Conservation (phyloP, 2,113 vertebrate species). For the Rhinolophus sinicus region DNA sequence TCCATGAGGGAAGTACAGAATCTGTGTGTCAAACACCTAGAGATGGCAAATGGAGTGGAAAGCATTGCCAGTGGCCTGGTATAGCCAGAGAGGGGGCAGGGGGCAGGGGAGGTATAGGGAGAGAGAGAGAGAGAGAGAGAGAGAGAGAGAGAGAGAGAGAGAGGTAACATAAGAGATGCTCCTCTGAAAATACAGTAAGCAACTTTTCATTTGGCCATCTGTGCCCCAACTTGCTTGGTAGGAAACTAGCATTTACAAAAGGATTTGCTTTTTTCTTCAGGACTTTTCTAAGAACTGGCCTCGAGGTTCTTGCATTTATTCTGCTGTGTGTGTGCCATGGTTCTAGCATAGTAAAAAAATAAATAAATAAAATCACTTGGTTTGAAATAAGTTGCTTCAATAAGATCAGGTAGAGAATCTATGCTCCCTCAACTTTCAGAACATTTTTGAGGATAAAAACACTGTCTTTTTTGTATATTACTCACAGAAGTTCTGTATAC, state of each 20-base stretch:
- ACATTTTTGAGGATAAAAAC: neutral
- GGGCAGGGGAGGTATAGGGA: too few species aligned
- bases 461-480: neutral
- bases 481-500: neutral
- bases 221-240: neutral
- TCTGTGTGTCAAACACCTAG: neutral
- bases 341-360: neutral
- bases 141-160: neutral
- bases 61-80: neutral
- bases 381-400: neutral
- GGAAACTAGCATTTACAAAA: neutral
- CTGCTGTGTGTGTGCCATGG: neutral
- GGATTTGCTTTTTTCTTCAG: neutral
- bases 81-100: neutral
- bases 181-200: neutral
- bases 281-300: neutral
- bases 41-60: neutral
- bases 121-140: neutral
- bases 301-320: neutral
- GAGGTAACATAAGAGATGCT: neutral
- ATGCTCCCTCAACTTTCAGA: neutral
- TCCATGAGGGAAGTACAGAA: neutral
- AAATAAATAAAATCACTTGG: neutral
- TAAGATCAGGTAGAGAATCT: neutral
- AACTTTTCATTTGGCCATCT: neutral